Evolutionary conservation across 2,113 vertebrate species (phyloP).

Genomic region (Actinemys pallida): DNA sequence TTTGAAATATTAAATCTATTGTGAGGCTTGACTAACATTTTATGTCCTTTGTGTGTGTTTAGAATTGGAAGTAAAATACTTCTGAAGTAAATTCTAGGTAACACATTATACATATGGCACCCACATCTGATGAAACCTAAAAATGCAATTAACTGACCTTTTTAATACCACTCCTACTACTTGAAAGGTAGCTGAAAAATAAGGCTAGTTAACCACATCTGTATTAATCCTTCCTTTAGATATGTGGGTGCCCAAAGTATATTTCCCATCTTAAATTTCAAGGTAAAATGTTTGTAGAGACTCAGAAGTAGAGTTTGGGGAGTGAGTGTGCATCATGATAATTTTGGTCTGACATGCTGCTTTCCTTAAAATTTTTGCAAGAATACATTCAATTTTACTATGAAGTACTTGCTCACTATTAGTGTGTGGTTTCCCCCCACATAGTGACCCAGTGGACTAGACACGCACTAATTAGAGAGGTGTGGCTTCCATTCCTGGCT

Average conservation of each 20-base stretch:
- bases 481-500: neutral
- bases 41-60: neutral
- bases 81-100: neutral
- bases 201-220: neutral
- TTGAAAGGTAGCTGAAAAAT: neutral
- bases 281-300: neutral
- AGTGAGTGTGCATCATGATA: neutral
- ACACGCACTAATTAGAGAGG: neutral
- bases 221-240: neutral
- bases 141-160: neutral
- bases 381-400: neutral
- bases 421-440: neutral
- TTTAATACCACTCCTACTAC: neutral
- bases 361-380: neutral
- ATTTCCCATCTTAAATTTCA: neutral
- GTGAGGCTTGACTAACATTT: neutral
- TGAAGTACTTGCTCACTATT: neutral
- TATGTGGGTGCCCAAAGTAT: neutral
- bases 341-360: neutral
- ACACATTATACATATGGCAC: neutral
- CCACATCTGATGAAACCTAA: neutral
- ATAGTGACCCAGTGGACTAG: neutral
- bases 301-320: too few relatives aligned
- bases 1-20: neutral
- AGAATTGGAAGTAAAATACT: neutral